Percentiles rank a stretch among this genome's conserved stretches.
Evolutionary conservation across 1,140 invertebrate species (phyloP).

Genomic region (Notospermus geniculatus): DNA sequence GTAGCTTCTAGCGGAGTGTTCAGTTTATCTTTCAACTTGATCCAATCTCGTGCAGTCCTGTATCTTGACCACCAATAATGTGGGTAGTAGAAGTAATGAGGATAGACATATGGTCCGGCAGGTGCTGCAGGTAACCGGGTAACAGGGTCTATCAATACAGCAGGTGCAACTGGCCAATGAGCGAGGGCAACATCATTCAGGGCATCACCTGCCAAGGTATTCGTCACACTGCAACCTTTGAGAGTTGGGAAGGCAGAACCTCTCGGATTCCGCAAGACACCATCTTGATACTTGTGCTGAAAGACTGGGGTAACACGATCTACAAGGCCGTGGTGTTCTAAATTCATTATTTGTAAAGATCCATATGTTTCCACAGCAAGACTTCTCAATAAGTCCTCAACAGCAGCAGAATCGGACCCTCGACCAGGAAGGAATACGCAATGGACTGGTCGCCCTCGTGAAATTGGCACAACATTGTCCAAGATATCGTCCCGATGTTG

Average conservation of each 20-base stretch:
- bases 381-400: conserved; percentile 51
- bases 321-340: conserved; percentile 46
- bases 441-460: conserved; percentile 42
- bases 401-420: conserved; percentile 38
- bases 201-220: conserved; percentile 41
- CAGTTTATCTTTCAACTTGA: conserved; percentile 40
- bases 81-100: conserved; percentile 41
- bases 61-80: conserved; percentile 44
- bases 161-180: conserved; percentile 15
- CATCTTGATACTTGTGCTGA: conserved; percentile 37
- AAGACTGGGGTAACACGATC: conserved; percentile 51
- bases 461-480: conserved; percentile 37
- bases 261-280: conserved; percentile 42
- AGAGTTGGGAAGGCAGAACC: conserved; percentile 39
- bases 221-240: conserved; percentile 47
- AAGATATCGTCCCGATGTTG: conserved; percentile 50
- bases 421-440: conserved; percentile 48
- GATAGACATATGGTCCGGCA: conserved; percentile 15
- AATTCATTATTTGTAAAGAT: conserved; percentile 47
- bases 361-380: conserved; percentile 52
- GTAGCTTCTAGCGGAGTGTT: conserved; percentile 21
- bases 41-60: conserved; percentile 42
- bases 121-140: conserved; percentile 9
- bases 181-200: conserved; percentile 32
- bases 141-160: conserved; percentile 1